These are phyloP conservation scores for Melanotaenia duboulayi DNA, from an alignment of 2,113 vertebrate species.

Conservation along the genomic window DNA sequence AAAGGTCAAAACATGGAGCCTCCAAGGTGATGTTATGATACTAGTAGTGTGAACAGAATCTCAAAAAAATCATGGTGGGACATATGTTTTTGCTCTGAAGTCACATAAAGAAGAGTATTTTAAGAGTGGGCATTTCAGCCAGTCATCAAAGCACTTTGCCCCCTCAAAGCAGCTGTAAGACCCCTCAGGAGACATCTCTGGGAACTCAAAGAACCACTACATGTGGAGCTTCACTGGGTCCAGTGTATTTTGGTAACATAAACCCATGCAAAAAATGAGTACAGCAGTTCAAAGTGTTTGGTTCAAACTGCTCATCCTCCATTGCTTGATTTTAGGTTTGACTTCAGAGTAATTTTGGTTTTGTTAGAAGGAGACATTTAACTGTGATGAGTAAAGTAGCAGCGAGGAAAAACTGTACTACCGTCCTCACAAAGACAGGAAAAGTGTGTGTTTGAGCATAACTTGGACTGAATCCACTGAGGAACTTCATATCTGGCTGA, in stretches of 20 bases:
- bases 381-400: neutral
- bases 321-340: neutral
- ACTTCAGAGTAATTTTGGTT: neutral
- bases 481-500: constrained; percentile 19
- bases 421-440: neutral
- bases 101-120: neutral
- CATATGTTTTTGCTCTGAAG: neutral
- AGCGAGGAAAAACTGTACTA: neutral
- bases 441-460: neutral
- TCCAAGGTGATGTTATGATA: neutral
- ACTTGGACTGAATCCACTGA: constrained; percentile 1
- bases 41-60: neutral
- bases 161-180: neutral
- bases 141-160: neutral
- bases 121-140: neutral
- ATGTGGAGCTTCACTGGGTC: neutral
- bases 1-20: neutral
- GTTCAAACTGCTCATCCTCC: too few relatives aligned
- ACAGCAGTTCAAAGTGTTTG: neutral
- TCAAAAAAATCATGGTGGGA: neutral
- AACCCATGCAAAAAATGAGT: neutral
- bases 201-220: neutral
- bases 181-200: neutral
- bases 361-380: neutral
- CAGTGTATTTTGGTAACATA: neutral